These are phyloP conservation scores for Cephalopterus ornatus DNA, from an alignment of 2,113 vertebrate species.

Conservation along the genomic window DNA sequence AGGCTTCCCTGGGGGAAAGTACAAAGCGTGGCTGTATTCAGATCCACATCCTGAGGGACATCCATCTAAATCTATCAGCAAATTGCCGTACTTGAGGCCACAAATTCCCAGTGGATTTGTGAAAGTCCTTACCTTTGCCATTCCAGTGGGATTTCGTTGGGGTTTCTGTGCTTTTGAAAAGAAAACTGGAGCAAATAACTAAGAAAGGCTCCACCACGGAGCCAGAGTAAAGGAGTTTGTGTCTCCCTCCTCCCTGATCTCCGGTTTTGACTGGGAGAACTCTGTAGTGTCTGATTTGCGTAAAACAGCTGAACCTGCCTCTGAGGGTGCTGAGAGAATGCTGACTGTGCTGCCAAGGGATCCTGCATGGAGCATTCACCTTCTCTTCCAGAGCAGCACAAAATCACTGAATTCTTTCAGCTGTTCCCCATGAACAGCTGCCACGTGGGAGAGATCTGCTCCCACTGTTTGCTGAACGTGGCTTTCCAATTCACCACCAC, in stretches of 20 bases:
- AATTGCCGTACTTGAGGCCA: neutral
- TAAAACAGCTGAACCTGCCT: neutral
- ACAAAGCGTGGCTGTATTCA: neutral
- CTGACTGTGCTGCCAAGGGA: neutral
- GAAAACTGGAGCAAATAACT: neutral
- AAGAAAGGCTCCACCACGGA: neutral
- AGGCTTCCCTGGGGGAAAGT: slow-evolving; percentile 5
- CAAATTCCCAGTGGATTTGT: neutral
- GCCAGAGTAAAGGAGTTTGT: neutral
- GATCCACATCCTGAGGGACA: neutral
- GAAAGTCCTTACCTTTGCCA: neutral
- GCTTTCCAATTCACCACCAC: neutral
- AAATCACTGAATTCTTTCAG: neutral
- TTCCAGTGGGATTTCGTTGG: neutral
- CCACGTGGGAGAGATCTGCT: neutral
- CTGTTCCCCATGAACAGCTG: neutral
- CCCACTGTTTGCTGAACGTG: neutral
- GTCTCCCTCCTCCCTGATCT: neutral
- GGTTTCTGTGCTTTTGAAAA: neutral
- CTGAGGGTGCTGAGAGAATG: neutral
- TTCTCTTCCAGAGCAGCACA: neutral
- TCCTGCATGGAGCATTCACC: neutral
- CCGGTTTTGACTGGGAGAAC: neutral
- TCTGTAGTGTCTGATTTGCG: neutral
- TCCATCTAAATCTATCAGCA: slow-evolving; percentile 17